Evolutionary conservation across 2,797 vertebrate species (phyloP), one percentile per base, ranked within the genome.

Genomic region (Acrossocheilus wenchowensis): DNA sequence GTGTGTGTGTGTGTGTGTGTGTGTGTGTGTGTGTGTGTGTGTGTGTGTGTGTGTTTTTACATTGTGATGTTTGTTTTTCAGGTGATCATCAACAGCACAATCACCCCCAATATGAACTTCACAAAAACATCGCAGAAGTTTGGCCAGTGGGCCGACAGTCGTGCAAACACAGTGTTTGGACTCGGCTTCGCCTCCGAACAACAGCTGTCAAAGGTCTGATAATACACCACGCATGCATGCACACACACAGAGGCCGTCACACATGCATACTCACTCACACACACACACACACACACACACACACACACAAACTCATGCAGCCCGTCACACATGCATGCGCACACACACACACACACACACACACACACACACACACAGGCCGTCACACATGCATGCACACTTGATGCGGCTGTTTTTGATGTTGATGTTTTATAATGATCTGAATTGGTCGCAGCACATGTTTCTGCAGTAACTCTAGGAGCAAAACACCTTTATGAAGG

Each of bases 51-150:
- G 41, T 34, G 39, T 79, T 83, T 54, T 66, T 19, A 50, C 5
- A 3, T 34, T 75, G 15, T 75, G 5, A 74, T 48, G 26, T 75
- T 26, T 75, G 1, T 30, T 48, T 75, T 74, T 82, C 94, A 99
- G 98, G 98, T 99, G 91, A 98, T 99, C 88, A 99, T 99, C 90
- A 99, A 99, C 95, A 99, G 98, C 94, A 99, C 98, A 89, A 98
- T 99, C 94, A 98, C 97, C 5, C 97, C 98, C 81, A 99, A 98
- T 89, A 99, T 99, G 98, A 99, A 97, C 60, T 99, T 99, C 94
- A 98, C 98, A 0, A 98, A 98, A 91, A 98, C 98, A 0, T 99
- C 98, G 0, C 98, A 99, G 95, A 99, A 99, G 94, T 98, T 99
- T 0, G 98, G 98, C 83, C 98, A 99, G 93, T 99, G 98, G 98